A percentile compares a stretch with the other conserved stretches of the same genome.
Evolutionary conservation across 2,888 invertebrate species (phyloP).

Genomic region (Baronia brevicornis): DNA sequence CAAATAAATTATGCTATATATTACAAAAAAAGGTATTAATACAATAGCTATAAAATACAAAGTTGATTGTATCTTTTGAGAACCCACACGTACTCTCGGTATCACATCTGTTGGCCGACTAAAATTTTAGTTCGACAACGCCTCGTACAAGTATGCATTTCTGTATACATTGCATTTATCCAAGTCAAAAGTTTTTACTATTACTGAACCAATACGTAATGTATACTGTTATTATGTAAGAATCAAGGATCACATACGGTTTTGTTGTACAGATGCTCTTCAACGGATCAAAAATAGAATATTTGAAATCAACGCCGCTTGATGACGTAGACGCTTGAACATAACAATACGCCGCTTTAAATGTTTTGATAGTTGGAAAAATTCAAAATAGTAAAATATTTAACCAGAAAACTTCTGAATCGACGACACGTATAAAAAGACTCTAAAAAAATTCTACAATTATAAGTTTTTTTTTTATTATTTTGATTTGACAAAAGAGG

Average conservation of each 20-base stretch:
- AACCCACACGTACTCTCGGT: no score
- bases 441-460: neutral
- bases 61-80: no score
- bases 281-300: slow-evolving; percentile 49
- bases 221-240: no score
- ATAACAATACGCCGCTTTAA: slow-evolving; percentile 3
- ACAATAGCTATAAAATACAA: no score
- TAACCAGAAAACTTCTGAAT: no score
- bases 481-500: no score
- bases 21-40: no score
- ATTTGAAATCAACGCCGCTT: slow-evolving; percentile 31
- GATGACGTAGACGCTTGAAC: slow-evolving; percentile 43
- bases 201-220: neutral
- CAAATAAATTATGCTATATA: no score
- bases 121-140: no score
- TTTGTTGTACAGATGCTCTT: slow-evolving; percentile 28
- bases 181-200: neutral
- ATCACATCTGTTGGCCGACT: no score
- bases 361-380: slow-evolving; percentile 41
- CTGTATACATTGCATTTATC: neutral
- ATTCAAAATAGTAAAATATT: slow-evolving; percentile 20
- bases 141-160: neutral
- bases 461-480: no score
- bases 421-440: neutral
- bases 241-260: slow-evolving; percentile 8